Evolutionary conservation across 37 sponge, comb jelly and placozoan species (phyloP), one percentile per base, ranked within the genome.

Genomic region (Spongilla lacustris): DNA sequence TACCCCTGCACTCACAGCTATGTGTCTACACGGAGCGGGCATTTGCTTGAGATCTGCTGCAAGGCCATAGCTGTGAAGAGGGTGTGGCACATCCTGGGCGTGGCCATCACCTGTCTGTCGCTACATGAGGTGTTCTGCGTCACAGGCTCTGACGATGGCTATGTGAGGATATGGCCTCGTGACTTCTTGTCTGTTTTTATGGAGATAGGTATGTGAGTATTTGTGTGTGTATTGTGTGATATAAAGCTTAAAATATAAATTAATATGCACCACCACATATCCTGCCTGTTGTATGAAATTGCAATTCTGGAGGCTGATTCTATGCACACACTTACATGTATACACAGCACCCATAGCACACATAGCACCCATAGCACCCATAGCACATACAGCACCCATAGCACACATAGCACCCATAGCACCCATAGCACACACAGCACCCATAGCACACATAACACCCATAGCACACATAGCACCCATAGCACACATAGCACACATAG

Each of bases 111-210:
- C 71, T 80, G 83, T n/a, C 82, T 97, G 66, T 36, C n/a, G 11
- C 83, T 93, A 17, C 95, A 93, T 50, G 89, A 90, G 48, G 84
- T 81, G 23, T 98, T 98, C 85, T 81, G 73, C 69, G 93, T 91
- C 30, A 94, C 92, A 11, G 98, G 97, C 19, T 84, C 93, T 13
- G 93, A 89, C 9, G 96, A 96, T 50, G 97, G 97, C 0, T 38
- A 83, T 49, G 76, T 98, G 67, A 88, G 95, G 66, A 80, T 96
- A 35, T 98, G 98, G 98, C 89, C 93, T 71, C 66, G 77, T 21
- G 91, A 94, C 69, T 98, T 96, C 81, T 84, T 88, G 0, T 29
- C 77, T 3, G 86, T 92, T 0, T 84, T 94, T 41, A 73, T 98
- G 85, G 98, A 98, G 83, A 89, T 91, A 67, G 92, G 95, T 94